These are phyloP conservation scores for Cryptoleucopteryx plumbea DNA, from an alignment of 2,113 vertebrate species.

Conservation along the genomic window DNA sequence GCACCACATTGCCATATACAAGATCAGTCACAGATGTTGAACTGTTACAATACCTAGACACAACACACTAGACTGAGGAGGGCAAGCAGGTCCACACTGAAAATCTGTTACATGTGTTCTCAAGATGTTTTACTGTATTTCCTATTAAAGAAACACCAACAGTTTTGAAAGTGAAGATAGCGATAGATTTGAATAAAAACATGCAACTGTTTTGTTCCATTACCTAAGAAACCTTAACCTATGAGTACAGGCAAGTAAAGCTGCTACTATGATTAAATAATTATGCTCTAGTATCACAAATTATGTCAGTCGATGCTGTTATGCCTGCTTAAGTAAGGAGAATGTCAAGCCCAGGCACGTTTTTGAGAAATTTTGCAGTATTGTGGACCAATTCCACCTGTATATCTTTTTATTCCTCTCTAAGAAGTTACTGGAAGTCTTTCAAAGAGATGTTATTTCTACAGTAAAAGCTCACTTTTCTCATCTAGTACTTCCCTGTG, in stretches of 20 bases:
- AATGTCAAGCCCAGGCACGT: neutral
- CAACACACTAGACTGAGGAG: neutral
- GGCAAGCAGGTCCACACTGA: neutral
- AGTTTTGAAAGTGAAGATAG: neutral
- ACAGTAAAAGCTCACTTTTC: neutral
- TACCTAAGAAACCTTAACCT: neutral
- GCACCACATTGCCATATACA: rapidly evolving
- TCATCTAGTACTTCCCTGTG: neutral
- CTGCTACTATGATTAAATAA: neutral
- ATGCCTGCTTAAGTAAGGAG: neutral
- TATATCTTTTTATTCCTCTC: neutral
- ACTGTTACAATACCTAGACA: neutral
- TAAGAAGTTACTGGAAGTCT: neutral
- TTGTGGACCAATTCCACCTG: neutral
- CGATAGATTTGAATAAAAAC: neutral
- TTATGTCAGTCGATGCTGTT: rapidly evolving
- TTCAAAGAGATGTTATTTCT: neutral
- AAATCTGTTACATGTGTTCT: neutral
- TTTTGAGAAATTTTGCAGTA: neutral
- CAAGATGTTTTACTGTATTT: neutral
- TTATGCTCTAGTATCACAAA: neutral
- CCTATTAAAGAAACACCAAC: neutral
- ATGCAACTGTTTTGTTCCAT: neutral
- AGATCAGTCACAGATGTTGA: neutral
- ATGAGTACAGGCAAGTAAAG: neutral